Evolutionary conservation across 2,797 vertebrate genomes (phyloP), one percentile per base, ranked within the genome.

Genomic region (Spinibarbus caldwelli): DNA sequence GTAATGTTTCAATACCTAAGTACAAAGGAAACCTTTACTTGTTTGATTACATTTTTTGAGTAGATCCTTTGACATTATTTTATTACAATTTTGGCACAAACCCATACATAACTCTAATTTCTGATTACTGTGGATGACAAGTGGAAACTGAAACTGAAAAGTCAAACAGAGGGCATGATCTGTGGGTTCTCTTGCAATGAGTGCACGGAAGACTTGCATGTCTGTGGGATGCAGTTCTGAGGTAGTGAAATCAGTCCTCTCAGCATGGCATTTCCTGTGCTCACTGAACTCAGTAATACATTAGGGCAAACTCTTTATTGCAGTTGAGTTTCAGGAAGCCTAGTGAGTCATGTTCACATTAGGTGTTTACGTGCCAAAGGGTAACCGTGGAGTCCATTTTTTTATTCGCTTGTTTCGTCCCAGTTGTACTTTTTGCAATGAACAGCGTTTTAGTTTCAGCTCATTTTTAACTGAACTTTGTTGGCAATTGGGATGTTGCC

Each of bases 111-210:
- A 19, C 21, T 14, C 12, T 29, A 29, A 43, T 78, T 19, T 78
- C n/a, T 11, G 4, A 41, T 38, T 19, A 6, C 7, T 57, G 6
- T 31, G 45, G 49, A 81, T 36, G 49, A 52, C 57, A 82, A 75
- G 66, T 70, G 85, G 86, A 67, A 73, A n/a, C n/a, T n/a, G n/a
- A n/a, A 86, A 87, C 11, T 34, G 76, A 87, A 83, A 88, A 83
- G 89, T 90, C 86, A 90, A 80, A 54, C 54, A 59, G 75, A 88
- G 89, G 89, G 86, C 87, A 88, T 41, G 38, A 72, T 78, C 78
- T 86, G 86, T 86, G 84, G 89, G 89, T 57, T 66, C 52, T 87
- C 85, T 52, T 0, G 77, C 71, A 89, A 87, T 90, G 89, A 89
- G 77, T 90, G 85, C 73, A 84, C 76, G 71, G 52, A 80, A 47